Base-by-base conservation (phyloP, 1,140 invertebrate species). In the Orius laevigatus region DNA sequence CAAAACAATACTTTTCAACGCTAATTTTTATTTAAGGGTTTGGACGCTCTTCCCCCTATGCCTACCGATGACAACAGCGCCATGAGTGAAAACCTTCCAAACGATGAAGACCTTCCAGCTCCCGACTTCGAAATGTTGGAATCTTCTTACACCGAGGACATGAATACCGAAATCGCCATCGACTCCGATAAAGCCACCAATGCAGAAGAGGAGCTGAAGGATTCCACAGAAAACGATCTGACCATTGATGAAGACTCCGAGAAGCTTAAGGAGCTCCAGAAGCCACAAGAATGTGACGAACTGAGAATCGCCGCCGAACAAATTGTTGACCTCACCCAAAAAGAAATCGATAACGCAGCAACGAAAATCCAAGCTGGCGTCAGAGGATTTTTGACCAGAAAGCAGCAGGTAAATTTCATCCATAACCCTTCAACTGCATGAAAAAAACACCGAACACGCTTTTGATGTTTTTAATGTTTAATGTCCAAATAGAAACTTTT, bases 281-380 rank as follows among this genome's bases (percentile, higher is more conserved):
- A 40, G 3, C 2, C 18, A 16, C 35, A 40, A 39, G 38, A 19
- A 48, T 47, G 40, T 42, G 40, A 42, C 18, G 40, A 42, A 19
- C 11, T 42, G 14, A 25, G 25, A 25, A 25, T 25, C 3, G 25
- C 25, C 25, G 25, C 25, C 8, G 14, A 36, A 15, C 15, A 15
- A 10, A 5, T 16, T 16, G 33, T 25, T 6, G 14, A 33, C 9
- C 31, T 35, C 10, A 11, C 36, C 16, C 18, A 6, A 15, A 25
- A 12, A n/a, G 41, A 39, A 12, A 31, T 15, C 3, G 38, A 50
- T 8, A 20, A 40, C 19, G 74, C 74, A 1, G 74, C 74, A 0
- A 69, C 68, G 1, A 73, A 71, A 56, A 76, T 76, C 43, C 74
- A 77, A 59, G 72, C 74, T 1, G 67, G 70, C 11, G 75, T 73